A percentile compares a stretch with the other conserved stretches of the same genome.
These are phyloP conservation scores for Mimas tiliae DNA, from an alignment of 2,888 invertebrate genomes.

Conservation along the genomic window DNA sequence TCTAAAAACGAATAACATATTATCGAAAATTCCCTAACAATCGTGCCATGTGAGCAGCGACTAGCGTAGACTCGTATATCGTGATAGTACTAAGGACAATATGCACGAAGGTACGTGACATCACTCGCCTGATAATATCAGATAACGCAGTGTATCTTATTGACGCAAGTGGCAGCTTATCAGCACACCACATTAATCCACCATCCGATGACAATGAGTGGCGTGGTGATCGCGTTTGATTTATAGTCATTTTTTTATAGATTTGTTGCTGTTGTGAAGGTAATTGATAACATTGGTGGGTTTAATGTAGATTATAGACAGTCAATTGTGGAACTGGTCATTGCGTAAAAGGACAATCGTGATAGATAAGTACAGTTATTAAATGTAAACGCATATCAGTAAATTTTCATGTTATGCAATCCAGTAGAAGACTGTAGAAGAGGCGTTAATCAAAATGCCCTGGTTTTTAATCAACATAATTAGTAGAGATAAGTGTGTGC, in stretches of 20 bases:
- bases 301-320: neutral
- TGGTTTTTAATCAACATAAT: too few species aligned
- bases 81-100: slow-evolving; percentile 11
- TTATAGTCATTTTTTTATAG: slow-evolving; percentile 10
- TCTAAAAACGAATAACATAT: neutral
- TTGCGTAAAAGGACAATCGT: neutral
- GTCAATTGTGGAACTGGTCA: neutral
- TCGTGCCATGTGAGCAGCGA: neutral
- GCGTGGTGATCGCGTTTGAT: neutral
- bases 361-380: neutral
- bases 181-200: slow-evolving; percentile 34
- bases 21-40: neutral
- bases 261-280: slow-evolving; percentile 4
- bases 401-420: neutral
- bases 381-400: neutral
- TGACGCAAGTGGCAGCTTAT: slow-evolving; percentile 42
- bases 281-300: slow-evolving; percentile 3
- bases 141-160: slow-evolving; percentile 26
- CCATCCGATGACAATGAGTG: slow-evolving; percentile 26
- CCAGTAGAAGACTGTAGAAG: neutral
- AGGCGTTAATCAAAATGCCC: too few species aligned
- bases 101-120: slow-evolving; percentile 33
- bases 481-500: too few species aligned
- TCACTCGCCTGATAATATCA: slow-evolving; percentile 23
- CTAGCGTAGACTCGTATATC: slow-evolving; percentile 5